These are phyloP conservation scores for Corbicula japonica DNA, from an alignment of 2,888 invertebrate genomes.

Conservation along the genomic window DNA sequence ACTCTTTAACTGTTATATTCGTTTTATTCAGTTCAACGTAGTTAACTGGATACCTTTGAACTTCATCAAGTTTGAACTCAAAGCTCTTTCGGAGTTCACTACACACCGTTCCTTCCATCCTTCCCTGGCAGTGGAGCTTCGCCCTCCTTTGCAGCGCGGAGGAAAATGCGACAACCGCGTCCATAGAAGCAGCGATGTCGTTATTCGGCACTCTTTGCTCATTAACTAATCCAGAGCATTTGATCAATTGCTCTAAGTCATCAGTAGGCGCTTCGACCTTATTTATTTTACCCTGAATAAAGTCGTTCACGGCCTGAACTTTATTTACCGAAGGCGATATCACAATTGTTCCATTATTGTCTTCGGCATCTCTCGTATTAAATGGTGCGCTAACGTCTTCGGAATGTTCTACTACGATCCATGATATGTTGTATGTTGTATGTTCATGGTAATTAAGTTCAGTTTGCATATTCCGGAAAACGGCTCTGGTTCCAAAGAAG, in stretches of 20 bases:
- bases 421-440: conserved; percentile 60
- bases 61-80: conserved; percentile 37
- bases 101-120: conserved; percentile 39
- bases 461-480: conserved; percentile 59
- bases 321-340: conserved; percentile 57
- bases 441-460: conserved; percentile 27
- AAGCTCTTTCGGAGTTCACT: conserved; percentile 44
- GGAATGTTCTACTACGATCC: conserved; percentile 76
- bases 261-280: conserved; percentile 31
- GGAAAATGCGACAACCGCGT: conserved; percentile 77
- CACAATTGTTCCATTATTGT: conserved; percentile 66
- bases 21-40: conserved; percentile 60
- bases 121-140: conserved; percentile 33
- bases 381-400: conserved; percentile 64
- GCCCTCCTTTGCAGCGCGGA: conserved; percentile 68
- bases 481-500: conserved; percentile 72
- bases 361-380: conserved; percentile 31
- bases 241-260: conserved; percentile 55
- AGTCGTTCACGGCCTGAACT: conserved; percentile 53
- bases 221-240: conserved; percentile 28
- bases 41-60: conserved; percentile 60
- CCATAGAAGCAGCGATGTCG: conserved; percentile 66
- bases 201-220: conserved; percentile 53
- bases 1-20: conserved; percentile 65
- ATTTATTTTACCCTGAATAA: conserved; percentile 53